phyloP scores from a whole-genome alignment of 2,113 vertebrate species.

The Halichoeres trimaculatus region DNA sequence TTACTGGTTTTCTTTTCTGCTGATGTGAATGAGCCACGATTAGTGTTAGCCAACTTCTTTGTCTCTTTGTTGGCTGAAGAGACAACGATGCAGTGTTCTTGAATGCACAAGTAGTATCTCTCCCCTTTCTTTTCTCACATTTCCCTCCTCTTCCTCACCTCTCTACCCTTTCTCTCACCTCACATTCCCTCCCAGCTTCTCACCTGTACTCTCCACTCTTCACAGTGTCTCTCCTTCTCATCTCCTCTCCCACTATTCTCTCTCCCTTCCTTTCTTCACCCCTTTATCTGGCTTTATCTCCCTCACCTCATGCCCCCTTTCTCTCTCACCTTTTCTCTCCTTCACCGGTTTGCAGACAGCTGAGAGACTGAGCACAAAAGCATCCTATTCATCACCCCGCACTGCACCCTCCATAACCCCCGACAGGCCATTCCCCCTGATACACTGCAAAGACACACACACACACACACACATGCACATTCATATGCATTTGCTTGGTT shows the following conservation, averaged over 20 bases:
- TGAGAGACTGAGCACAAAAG: constrained; percentile 75
- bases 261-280: constrained; percentile 48
- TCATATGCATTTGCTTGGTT: constrained; percentile 48
- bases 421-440: constrained; percentile 72
- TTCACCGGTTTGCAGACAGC: constrained; percentile 75
- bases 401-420: constrained; percentile 76
- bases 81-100: constrained; percentile 55
- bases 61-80: constrained; percentile 50
- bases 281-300: constrained; percentile 68
- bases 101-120: constrained; percentile 60
- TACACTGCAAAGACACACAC: constrained; percentile 51
- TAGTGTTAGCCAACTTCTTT: constrained; percentile 59
- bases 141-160: constrained; percentile 59
- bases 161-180: constrained; percentile 62
- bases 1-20: constrained; percentile 27
- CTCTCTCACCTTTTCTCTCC: constrained; percentile 72
- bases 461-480: constrained; percentile 29
- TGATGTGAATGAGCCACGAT: constrained; percentile 50
- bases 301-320: constrained; percentile 55
- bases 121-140: constrained; percentile 17
- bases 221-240: constrained; percentile 61
- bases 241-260: constrained; percentile 42
- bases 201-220: constrained; percentile 64
- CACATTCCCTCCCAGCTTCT: constrained; percentile 16
- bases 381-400: constrained; percentile 77